phyloP scores from a whole-genome alignment of 2,888 invertebrate species.

The Lasioglossum vierecki region DNA sequence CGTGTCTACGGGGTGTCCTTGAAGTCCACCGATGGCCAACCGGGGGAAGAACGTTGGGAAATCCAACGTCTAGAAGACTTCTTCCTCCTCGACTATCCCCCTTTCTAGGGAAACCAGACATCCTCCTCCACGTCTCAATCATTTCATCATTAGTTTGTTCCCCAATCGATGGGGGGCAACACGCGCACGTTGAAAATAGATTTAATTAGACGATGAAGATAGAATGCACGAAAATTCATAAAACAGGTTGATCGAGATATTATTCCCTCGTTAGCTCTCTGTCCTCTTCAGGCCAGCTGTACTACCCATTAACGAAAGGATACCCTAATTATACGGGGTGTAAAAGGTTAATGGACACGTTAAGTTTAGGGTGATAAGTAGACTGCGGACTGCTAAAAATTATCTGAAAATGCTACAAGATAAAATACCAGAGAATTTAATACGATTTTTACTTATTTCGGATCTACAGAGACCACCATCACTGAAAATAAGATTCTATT shows the following conservation, averaged over 20 bases:
- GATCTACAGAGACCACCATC: too few relatives aligned
- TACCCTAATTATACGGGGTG: background rate
- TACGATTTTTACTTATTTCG: too few relatives aligned
- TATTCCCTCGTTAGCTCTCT: background rate
- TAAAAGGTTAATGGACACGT: background rate
- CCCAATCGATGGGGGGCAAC: background rate
- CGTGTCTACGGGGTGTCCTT: constrained; percentile 61
- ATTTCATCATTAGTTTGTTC: background rate
- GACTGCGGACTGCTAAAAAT: too few relatives aligned
- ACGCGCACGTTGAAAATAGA: background rate
- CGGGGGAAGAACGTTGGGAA: constrained; percentile 7
- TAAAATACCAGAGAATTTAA: too few relatives aligned
- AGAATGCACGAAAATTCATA: background rate
- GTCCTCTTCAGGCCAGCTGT: background rate
- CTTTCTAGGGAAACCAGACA: background rate
- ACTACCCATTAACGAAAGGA: background rate
- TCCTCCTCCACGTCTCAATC: background rate
- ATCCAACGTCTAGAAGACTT: background rate
- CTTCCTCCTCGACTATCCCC: background rate
- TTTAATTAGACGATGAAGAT: too few relatives aligned
- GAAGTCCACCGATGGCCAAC: constrained; percentile 22
- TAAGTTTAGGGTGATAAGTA: background rate
- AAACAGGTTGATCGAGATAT: background rate
- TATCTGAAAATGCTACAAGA: too few relatives aligned
- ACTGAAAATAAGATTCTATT: too few relatives aligned